A percentile compares a stretch with the other conserved stretches of the same genome.
phyloP scores from a whole-genome alignment of 2,113 vertebrate genomes.

The Dinomys branickii region DNA sequence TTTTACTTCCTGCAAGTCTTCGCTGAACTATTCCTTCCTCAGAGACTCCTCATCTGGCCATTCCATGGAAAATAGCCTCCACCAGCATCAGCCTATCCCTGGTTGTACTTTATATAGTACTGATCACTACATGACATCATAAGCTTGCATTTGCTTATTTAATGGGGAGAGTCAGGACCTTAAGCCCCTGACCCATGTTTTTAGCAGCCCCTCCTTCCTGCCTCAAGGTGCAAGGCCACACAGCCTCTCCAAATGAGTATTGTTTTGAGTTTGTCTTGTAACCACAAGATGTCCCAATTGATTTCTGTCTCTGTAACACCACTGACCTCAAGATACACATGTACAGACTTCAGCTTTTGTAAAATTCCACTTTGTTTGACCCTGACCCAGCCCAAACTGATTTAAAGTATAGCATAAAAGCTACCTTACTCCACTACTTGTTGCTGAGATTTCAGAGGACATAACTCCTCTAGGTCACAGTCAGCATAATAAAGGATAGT shows the following conservation, averaged over 20 bases:
- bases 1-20: background rate
- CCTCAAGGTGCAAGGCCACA: background rate
- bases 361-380: background rate
- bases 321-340: background rate
- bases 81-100: background rate
- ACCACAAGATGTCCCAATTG: background rate
- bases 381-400: background rate
- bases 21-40: background rate
- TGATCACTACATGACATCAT: background rate
- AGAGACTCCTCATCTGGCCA: background rate
- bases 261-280: background rate
- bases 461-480: background rate
- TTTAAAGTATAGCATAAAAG: background rate
- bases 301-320: background rate
- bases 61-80: background rate
- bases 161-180: background rate
- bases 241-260: background rate
- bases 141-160: background rate
- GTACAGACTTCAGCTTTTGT: background rate
- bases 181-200: background rate
- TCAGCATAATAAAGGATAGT: background rate
- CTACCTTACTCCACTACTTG: background rate
- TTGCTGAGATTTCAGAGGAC: background rate
- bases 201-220: background rate
- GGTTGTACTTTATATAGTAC: background rate